phyloP scores from a whole-genome alignment of 1,140 invertebrate genomes.

The Neodiprion virginianus region DNA sequence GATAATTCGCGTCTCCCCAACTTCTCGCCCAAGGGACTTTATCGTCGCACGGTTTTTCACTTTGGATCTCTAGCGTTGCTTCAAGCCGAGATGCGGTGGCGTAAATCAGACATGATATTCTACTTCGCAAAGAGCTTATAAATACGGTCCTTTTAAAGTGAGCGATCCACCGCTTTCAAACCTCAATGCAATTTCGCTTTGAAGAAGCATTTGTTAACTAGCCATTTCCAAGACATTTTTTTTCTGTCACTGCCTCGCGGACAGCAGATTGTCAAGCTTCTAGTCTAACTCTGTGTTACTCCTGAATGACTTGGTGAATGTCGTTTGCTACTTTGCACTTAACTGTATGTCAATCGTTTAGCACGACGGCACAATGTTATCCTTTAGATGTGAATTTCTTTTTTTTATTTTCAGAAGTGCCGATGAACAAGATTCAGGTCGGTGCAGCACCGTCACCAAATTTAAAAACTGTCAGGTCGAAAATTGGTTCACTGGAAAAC shows the following conservation, averaged over 20 bases:
- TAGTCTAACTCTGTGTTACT: not conserved
- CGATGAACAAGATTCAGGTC: conserved; percentile 94
- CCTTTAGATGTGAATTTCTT: conserved; percentile 18
- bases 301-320: not conserved
- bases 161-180: not conserved
- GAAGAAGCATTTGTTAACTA: not conserved
- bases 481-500: conserved; percentile 95
- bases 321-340: not conserved
- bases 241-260: conserved; percentile 1
- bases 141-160: too few species aligned
- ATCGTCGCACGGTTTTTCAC: not conserved
- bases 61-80: not conserved
- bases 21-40: too few species aligned
- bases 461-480: conserved; percentile 88
- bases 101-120: too few species aligned
- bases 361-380: conserved; percentile 1
- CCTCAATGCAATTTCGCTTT: not conserved
- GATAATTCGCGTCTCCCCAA: not conserved
- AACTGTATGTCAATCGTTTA: too few species aligned
- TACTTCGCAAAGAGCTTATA: too few species aligned
- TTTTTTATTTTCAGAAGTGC: conserved; percentile 69
- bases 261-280: not conserved
- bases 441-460: conserved; percentile 90
- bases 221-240: not conserved
- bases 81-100: too few species aligned